These are phyloP conservation scores for Chelmon rostratus DNA, from an alignment of 2,797 vertebrate species.

Conservation along the genomic window DNA sequence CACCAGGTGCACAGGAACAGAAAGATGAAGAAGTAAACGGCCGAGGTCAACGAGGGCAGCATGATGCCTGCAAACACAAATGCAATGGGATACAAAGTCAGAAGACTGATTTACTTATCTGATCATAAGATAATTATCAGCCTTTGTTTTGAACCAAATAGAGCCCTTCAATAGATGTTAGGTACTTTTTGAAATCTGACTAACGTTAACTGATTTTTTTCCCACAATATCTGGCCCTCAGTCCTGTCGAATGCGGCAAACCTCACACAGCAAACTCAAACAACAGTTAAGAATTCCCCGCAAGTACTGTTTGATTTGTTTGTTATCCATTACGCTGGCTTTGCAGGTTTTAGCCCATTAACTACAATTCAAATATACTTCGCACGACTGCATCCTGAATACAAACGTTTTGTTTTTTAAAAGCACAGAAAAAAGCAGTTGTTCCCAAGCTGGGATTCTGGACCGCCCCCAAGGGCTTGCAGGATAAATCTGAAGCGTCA, in stretches of 20 bases:
- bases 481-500: no score
- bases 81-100: background rate
- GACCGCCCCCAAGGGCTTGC: no score
- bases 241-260: background rate
- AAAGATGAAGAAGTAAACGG: constrained; percentile 97
- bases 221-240: background rate
- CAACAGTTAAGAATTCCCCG: background rate
- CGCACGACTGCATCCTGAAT: background rate
- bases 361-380: no score
- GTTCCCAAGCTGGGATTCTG: no score
- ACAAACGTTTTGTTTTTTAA: background rate
- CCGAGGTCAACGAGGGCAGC: constrained; percentile 95
- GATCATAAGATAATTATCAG: background rate
- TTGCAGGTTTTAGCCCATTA: background rate
- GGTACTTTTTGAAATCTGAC: background rate
- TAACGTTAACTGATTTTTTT: background rate
- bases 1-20: constrained; percentile 98
- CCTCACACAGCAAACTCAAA: no score
- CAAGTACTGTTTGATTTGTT: background rate
- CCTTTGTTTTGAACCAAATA: background rate
- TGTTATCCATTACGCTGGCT: background rate
- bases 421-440: background rate
- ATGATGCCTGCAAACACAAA: constrained; percentile 89
- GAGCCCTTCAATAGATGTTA: background rate
- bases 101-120: background rate